phyloP scores from a whole-genome alignment of 1,140 invertebrate species.

The Phocides pigmalion region DNA sequence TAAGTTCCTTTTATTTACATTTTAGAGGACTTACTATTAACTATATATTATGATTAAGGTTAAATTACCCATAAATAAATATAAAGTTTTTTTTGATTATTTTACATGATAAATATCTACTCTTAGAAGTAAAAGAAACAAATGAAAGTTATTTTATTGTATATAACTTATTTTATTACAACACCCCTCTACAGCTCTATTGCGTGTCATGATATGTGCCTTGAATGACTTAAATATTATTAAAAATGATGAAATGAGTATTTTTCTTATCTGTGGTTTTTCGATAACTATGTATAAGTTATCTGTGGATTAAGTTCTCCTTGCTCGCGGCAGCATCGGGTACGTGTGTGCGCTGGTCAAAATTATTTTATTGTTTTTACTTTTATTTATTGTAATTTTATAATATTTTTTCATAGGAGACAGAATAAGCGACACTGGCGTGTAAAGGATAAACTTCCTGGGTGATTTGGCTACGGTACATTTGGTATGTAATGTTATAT shows the following conservation, averaged over 20 bases:
- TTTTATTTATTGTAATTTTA: conserved; percentile 47
- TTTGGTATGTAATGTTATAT: conserved; percentile 66
- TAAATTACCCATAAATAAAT: no score
- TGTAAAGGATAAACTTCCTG: conserved; percentile 67
- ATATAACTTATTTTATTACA: no score
- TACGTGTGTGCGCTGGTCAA: conserved; percentile 56
- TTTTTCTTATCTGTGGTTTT: conserved; percentile 29
- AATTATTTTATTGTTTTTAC: conserved; percentile 57
- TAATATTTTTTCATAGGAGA: conserved; percentile 61
- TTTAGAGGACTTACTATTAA: no score
- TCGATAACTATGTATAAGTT: conserved; percentile 26
- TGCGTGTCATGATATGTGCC: no score
- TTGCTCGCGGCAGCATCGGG: conserved; percentile 67
- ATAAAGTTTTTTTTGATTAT: no score
- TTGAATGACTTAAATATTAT: not conserved
- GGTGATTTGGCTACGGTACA: conserved; percentile 79
- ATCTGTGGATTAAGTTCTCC: conserved; percentile 51
- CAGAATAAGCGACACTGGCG: conserved; percentile 72
- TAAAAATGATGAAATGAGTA: not conserved
- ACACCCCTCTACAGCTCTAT: no score
- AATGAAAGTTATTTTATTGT: no score
- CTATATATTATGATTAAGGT: no score
- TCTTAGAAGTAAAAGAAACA: no score
- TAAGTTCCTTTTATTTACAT: no score
- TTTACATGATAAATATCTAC: no score